These are phyloP conservation scores for Tinea trinotella DNA, from an alignment of 2,888 invertebrate species.

Conservation along the genomic window DNA sequence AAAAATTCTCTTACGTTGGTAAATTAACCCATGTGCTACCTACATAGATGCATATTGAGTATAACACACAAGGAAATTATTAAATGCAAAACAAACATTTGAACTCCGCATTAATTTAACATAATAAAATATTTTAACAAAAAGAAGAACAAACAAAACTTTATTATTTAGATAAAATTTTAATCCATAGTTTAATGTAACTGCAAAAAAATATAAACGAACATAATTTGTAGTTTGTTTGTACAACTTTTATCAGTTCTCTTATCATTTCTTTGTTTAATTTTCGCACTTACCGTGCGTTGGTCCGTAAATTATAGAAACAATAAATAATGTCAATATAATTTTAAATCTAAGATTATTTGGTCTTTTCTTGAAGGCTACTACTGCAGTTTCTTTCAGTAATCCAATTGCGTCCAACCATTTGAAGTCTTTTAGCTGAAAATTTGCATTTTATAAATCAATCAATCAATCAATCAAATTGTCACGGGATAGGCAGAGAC, in stretches of 20 bases:
- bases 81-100: too few species aligned
- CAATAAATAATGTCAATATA: slow-evolving; percentile 55
- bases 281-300: slow-evolving; percentile 53
- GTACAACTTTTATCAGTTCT: neutral
- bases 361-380: slow-evolving; percentile 63
- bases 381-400: slow-evolving; percentile 59
- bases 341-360: slow-evolving; percentile 52
- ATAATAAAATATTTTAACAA: too few species aligned
- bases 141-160: too few species aligned
- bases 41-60: too few species aligned
- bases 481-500: too few species aligned
- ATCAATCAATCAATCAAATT: too few species aligned
- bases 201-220: neutral
- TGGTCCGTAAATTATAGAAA: slow-evolving; percentile 66
- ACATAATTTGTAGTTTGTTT: neutral
- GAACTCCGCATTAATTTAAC: too few species aligned
- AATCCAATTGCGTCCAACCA: slow-evolving; percentile 37
- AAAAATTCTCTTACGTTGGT: too few species aligned
- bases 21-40: too few species aligned
- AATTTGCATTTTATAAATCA: too few species aligned
- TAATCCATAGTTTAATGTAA: neutral
- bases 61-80: too few species aligned
- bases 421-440: slow-evolving; percentile 41
- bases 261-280: neutral
- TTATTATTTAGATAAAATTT: neutral